A percentile compares a stretch with the other conserved stretches of the same genome.
These are phyloP conservation scores for Deilephila elpenor DNA, from an alignment of 2,888 invertebrate species.

Conservation along the genomic window DNA sequence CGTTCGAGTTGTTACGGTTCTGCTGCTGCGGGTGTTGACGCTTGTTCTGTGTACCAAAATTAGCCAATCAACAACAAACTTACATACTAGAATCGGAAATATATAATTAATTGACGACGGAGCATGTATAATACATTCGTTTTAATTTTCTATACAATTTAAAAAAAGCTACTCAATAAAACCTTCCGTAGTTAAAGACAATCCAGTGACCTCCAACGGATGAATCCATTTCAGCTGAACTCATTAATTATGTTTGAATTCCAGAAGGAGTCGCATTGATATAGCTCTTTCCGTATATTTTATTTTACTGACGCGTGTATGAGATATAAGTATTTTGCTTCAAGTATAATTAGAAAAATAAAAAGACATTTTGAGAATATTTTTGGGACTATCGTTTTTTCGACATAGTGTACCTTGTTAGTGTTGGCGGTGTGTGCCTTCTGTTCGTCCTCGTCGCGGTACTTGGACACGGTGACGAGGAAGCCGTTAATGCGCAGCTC, in stretches of 20 bases:
- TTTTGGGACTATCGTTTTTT: background rate
- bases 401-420: slow-evolving; percentile 64
- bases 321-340: background rate
- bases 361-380: background rate
- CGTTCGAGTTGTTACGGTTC: slow-evolving; percentile 60
- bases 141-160: too few species aligned
- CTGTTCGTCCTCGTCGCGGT: slow-evolving; percentile 80
- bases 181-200: too few species aligned
- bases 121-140: background rate
- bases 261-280: too few species aligned
- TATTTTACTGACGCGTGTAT: background rate
- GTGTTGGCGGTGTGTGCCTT: slow-evolving; percentile 74
- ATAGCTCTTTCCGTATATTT: too few species aligned
- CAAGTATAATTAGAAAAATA: background rate
- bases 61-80: background rate
- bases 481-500: slow-evolving; percentile 82
- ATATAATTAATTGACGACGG: background rate
- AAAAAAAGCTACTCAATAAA: too few species aligned
- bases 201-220: too few species aligned
- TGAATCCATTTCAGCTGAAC: too few species aligned
- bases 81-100: background rate
- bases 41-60: slow-evolving; percentile 64
- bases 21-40: slow-evolving; percentile 70
- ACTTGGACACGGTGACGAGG: slow-evolving; percentile 80
- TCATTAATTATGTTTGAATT: too few species aligned